phyloP scores from a whole-genome alignment of 1,140 invertebrate genomes.

The Tribolium castaneum region DNA sequence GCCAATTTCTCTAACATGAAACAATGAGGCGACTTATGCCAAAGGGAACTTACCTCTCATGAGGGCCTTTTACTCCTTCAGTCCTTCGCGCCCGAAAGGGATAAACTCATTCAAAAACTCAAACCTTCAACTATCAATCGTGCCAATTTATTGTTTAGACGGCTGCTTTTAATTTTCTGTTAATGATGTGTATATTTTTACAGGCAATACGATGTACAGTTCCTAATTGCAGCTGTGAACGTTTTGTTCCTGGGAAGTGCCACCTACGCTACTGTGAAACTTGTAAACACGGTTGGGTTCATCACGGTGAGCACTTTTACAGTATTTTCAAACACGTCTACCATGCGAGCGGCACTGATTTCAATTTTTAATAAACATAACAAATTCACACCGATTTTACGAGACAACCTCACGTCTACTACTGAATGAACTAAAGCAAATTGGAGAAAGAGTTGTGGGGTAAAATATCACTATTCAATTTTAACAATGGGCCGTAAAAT shows the following conservation, averaged over 20 bases:
- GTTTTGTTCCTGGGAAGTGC: constrained; percentile 79
- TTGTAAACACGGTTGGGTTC: constrained; percentile 83
- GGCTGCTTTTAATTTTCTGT: constrained; percentile 34
- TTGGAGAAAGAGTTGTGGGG: neutral
- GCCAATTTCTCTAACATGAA: constrained; percentile 66
- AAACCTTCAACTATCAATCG: constrained; percentile 16
- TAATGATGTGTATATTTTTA: constrained; percentile 57
- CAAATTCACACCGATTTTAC: neutral
- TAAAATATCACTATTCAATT: neutral
- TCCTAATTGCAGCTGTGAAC: constrained; percentile 77
- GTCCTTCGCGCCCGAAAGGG: constrained; percentile 57
- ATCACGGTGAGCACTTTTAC: constrained; percentile 74
- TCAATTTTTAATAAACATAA: neutral
- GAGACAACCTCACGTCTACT: neutral
- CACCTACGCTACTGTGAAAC: constrained; percentile 78
- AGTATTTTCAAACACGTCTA: constrained; percentile 12
- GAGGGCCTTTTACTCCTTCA: constrained; percentile 59
- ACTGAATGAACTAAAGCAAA: neutral
- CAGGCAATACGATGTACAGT: constrained; percentile 81
- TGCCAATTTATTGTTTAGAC: constrained; percentile 24
- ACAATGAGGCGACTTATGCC: constrained; percentile 58
- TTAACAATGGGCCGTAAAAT: neutral
- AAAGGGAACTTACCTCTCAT: constrained; percentile 51
- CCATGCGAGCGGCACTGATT: neutral
- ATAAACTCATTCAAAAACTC: constrained; percentile 54